These are phyloP conservation scores for Lasiommata megera DNA, from an alignment of 2,888 invertebrate genomes.

Conservation along the genomic window DNA sequence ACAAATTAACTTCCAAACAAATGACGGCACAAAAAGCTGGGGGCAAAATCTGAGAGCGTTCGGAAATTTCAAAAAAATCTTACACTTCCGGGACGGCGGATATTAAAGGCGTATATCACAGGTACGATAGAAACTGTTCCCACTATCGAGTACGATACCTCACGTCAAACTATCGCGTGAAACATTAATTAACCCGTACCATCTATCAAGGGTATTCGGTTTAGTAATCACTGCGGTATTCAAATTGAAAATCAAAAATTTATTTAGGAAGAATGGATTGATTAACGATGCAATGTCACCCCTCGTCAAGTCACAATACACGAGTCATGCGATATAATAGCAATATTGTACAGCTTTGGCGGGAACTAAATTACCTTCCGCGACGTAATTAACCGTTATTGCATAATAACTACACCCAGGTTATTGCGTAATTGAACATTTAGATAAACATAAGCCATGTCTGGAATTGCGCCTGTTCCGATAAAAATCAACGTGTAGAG, in stretches of 20 bases:
- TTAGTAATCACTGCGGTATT: constrained; percentile 63
- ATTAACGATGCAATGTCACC: constrained; percentile 76
- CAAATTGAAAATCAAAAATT: constrained; percentile 76
- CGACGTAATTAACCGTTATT: constrained; percentile 62
- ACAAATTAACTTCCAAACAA: constrained; percentile 56
- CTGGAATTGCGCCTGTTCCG: constrained; percentile 7
- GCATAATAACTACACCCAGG: constrained; percentile 36
- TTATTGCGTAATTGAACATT: constrained; percentile 19
- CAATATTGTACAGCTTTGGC: constrained; percentile 64
- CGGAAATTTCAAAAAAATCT: constrained; percentile 46
- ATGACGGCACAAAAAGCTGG: constrained; percentile 61
- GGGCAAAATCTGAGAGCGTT: constrained; percentile 54
- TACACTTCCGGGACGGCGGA: constrained; percentile 50
- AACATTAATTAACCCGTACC: constrained; percentile 57
- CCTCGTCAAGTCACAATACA: constrained; percentile 62
- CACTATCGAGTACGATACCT: constrained; percentile 38
- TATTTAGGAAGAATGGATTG: constrained; percentile 63
- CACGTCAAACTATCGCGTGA: constrained; percentile 34
- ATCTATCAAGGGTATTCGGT: constrained; percentile 66
- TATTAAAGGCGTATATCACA: constrained; percentile 50
- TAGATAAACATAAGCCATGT: constrained; percentile 20
- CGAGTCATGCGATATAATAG: constrained; percentile 76
- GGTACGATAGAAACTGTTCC: constrained; percentile 42
- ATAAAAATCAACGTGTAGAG: constrained; percentile 17
- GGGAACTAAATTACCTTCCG: constrained; percentile 69